Percentiles rank a stretch among this genome's conserved stretches.
Conservation (phyloP, 37 sponge, comb jelly and placozoan genomes). For the Aphrocallistes beatrix region DNA sequence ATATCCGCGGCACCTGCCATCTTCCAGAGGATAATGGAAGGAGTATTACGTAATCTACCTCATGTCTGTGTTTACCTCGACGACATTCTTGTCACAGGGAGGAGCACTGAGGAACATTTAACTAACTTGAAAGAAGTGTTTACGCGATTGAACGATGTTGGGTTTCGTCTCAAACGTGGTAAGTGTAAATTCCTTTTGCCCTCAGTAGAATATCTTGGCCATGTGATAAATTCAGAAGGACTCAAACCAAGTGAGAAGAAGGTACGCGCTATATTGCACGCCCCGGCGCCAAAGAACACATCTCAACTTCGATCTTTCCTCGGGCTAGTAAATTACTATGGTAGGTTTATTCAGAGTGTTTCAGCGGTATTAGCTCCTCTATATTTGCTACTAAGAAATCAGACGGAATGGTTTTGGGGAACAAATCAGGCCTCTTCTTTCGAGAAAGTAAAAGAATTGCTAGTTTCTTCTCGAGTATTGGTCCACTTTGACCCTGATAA, state of each 20-base stretch:
- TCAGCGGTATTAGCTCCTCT: not conserved
- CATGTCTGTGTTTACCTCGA: not conserved
- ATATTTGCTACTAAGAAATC: not conserved
- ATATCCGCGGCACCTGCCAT: constrained; percentile 29
- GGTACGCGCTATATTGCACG: not conserved
- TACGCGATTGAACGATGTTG: not conserved
- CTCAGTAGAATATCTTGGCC: not conserved
- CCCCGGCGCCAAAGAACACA: not conserved
- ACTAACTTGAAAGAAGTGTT: not conserved
- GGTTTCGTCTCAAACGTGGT: not conserved
- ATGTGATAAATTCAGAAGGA: not conserved
- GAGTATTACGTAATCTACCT: not conserved
- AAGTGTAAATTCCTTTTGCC: not conserved
- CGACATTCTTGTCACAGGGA: constrained; percentile 13
- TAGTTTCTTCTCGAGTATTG: not conserved
- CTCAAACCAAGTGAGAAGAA: not conserved
- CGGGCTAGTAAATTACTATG: not conserved
- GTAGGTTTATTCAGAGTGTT: not conserved
- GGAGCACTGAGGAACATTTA: constrained; percentile 11
- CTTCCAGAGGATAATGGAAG: constrained; percentile 24
- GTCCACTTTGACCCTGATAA: not conserved
- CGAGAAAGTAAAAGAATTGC: not conserved
- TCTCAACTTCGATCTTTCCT: not conserved
- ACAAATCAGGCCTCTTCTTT: constrained; percentile 17
- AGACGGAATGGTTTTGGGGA: constrained; percentile 18